phyloP scores from a whole-genome alignment of 2,113 vertebrate genomes.

The Galemys pyrenaicus region DNA sequence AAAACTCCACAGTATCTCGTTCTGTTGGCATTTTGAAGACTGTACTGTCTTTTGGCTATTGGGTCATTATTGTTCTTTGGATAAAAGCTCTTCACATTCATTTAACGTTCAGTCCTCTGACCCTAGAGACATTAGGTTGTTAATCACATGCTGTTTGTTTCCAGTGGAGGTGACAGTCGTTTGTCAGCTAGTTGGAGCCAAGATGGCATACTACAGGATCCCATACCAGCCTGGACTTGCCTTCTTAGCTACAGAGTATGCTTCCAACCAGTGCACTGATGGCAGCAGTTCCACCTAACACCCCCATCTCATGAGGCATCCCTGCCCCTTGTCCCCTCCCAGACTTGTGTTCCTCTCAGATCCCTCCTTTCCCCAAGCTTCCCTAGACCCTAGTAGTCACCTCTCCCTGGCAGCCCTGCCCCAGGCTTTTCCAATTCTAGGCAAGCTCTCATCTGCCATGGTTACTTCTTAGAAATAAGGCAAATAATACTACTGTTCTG shows the following conservation, averaged over 20 bases:
- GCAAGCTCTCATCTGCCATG: rapidly evolving
- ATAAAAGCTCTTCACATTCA: not conserved
- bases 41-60: not conserved
- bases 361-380: not conserved
- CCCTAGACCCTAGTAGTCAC: not conserved
- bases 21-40: not conserved
- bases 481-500: not conserved
- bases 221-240: not conserved
- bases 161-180: not conserved
- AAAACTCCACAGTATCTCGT: not conserved
- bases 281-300: not conserved
- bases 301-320: not conserved
- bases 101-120: not conserved
- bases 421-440: not conserved
- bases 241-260: not conserved
- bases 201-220: not conserved
- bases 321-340: not conserved
- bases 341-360: not conserved
- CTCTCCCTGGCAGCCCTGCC: not conserved
- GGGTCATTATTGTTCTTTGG: not conserved
- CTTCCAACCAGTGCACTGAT: not conserved
- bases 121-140: not conserved
- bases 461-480: not conserved
- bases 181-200: rapidly evolving
- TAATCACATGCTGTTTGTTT: not conserved